These are phyloP conservation scores for Chlorodrepanis virens DNA, from an alignment of 2,113 vertebrate genomes.

Conservation along the genomic window DNA sequence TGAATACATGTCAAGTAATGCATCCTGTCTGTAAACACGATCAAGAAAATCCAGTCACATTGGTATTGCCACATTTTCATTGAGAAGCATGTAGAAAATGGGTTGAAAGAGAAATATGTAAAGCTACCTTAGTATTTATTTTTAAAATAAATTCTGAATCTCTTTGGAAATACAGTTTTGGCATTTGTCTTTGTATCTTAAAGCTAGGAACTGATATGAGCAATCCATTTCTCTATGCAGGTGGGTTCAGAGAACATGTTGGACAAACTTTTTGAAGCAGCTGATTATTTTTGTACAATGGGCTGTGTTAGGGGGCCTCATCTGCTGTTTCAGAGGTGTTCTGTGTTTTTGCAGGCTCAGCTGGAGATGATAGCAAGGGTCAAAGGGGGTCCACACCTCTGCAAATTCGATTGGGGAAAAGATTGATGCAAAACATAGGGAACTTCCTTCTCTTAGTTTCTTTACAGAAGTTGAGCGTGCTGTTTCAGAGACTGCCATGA, in stretches of 20 bases:
- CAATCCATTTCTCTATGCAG: not conserved
- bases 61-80: conserved; percentile 59
- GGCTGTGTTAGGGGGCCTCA: not conserved
- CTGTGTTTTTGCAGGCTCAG: not conserved
- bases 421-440: not conserved
- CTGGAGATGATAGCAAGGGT: not conserved
- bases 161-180: not conserved
- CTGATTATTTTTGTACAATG: not conserved
- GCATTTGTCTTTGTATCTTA: not conserved
- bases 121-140: not conserved
- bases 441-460: not conserved
- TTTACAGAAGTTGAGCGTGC: not conserved
- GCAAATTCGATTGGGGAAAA: not conserved
- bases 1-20: conserved; percentile 43
- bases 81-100: not conserved
- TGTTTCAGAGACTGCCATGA: not conserved
- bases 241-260: not conserved
- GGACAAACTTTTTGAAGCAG: not conserved
- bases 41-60: conserved; percentile 58
- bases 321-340: not conserved
- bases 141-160: not conserved
- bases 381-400: not conserved
- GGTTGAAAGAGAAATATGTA: not conserved
- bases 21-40: conserved; percentile 53
- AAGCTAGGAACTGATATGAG: not conserved